Evolutionary conservation across 2,797 vertebrate species (phyloP).

Genomic region (Gymnothorax javanicus): DNA sequence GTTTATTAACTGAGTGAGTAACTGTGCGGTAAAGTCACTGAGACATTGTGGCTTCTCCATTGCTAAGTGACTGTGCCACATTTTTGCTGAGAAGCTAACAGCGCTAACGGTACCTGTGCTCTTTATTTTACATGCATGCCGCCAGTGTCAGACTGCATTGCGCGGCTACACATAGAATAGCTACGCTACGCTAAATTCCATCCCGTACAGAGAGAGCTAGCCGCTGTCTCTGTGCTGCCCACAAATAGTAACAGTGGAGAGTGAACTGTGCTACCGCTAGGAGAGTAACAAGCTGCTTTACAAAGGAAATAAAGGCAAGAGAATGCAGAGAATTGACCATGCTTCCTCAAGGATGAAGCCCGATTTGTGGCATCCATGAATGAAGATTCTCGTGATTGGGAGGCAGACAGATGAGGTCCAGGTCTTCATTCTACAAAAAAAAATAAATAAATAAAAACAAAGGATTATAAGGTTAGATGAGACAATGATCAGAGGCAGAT

Average conservation of each 20-base stretch:
- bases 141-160: neutral
- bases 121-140: neutral
- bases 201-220: neutral
- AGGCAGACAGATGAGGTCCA: constrained; percentile 63
- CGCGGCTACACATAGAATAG: neutral
- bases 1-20: neutral
- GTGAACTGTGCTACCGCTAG: neutral
- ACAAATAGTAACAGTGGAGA: neutral
- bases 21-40: neutral
- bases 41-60: neutral
- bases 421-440: constrained; percentile 77
- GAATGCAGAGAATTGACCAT: neutral
- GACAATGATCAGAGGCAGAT: neutral
- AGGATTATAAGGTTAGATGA: neutral
- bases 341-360: neutral
- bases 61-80: neutral
- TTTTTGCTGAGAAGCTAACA: neutral
- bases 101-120: neutral
- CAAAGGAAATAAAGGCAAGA: neutral
- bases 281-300: neutral
- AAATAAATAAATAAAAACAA: constrained; percentile 1
- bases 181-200: neutral
- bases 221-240: neutral
- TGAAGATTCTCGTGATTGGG: constrained; percentile 68
- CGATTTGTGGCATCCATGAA: neutral